These are phyloP conservation scores for Heliconius nattereri DNA, from an alignment of 1,140 invertebrate species.

Conservation along the genomic window DNA sequence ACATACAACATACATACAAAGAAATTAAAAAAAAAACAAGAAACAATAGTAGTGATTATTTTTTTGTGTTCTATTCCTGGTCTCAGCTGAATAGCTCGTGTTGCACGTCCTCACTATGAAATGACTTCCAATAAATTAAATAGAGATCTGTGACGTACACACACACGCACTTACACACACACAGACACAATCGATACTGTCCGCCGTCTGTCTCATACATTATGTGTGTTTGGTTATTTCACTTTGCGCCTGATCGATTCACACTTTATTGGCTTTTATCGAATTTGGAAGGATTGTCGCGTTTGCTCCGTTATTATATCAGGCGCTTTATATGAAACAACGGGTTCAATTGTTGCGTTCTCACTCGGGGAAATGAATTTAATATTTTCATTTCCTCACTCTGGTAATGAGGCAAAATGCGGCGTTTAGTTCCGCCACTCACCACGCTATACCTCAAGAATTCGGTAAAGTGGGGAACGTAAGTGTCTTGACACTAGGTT, in stretches of 20 bases:
- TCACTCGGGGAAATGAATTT: not conserved
- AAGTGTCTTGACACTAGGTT: not conserved
- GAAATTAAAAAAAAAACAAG: too few relatives aligned
- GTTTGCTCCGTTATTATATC: not conserved
- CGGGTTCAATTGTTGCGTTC: not conserved
- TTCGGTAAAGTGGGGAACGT: too few relatives aligned
- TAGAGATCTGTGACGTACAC: not conserved
- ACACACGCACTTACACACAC: not conserved
- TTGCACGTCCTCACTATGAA: too few relatives aligned
- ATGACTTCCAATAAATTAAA: not conserved
- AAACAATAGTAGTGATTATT: too few relatives aligned
- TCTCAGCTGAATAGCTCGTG: too few relatives aligned
- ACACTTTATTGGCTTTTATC: not conserved
- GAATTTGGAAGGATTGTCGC: not conserved
- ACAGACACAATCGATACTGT: not conserved
- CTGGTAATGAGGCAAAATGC: not conserved
- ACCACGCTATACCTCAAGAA: not conserved
- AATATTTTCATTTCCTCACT: not conserved
- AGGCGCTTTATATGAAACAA: not conserved
- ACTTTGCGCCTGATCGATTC: not conserved
- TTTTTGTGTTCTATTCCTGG: too few relatives aligned
- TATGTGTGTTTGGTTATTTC: conserved; percentile 2
- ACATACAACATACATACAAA: too few relatives aligned
- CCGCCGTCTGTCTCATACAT: not conserved
- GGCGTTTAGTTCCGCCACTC: not conserved